Evolutionary conservation across 2,797 vertebrate genomes (phyloP).

Genomic region (Sebastes variabilis): DNA sequence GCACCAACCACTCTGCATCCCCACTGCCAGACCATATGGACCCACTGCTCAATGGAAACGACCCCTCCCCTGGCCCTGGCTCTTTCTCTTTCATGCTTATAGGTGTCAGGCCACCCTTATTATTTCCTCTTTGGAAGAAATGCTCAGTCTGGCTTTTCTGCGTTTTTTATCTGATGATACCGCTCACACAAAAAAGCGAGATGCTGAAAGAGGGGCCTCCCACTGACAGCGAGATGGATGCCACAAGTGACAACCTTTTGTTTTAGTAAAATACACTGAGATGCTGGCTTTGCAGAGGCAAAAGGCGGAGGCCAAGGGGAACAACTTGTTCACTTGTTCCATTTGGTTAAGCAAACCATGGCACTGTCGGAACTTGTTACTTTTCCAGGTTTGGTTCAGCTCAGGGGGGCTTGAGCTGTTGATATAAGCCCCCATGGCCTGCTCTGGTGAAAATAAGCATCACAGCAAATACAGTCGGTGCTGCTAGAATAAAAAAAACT

Average conservation of each 20-base stretch:
- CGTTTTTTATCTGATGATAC: slow-evolving; percentile 69
- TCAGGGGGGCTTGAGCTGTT: slow-evolving; percentile 41
- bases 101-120: slow-evolving; percentile 67
- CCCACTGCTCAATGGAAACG: slow-evolving; percentile 34
- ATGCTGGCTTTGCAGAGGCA: slow-evolving; percentile 56
- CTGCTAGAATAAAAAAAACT: slow-evolving; percentile 47
- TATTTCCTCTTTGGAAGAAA: slow-evolving; percentile 54
- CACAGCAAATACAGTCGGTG: slow-evolving; percentile 41
- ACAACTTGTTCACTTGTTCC: slow-evolving; percentile 77
- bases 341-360: slow-evolving; percentile 68
- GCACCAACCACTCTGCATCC: slow-evolving; percentile 21
- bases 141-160: slow-evolving; percentile 55
- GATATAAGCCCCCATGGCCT: slow-evolving; percentile 34
- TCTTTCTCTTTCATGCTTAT: slow-evolving; percentile 47
- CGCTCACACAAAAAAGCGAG: slow-evolving; percentile 52
- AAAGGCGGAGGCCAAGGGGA: slow-evolving; percentile 68
- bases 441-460: slow-evolving; percentile 53
- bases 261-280: slow-evolving; percentile 71
- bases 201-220: slow-evolving; percentile 43
- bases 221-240: slow-evolving; percentile 76
- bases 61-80: slow-evolving; percentile 30
- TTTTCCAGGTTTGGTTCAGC: slow-evolving; percentile 53
- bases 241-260: slow-evolving; percentile 74
- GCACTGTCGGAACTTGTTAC: slow-evolving; percentile 63
- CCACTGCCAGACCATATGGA: slow-evolving; percentile 39